Evolutionary conservation across 1,140 invertebrate species (phyloP).

Genomic region (Bombus polaris): DNA sequence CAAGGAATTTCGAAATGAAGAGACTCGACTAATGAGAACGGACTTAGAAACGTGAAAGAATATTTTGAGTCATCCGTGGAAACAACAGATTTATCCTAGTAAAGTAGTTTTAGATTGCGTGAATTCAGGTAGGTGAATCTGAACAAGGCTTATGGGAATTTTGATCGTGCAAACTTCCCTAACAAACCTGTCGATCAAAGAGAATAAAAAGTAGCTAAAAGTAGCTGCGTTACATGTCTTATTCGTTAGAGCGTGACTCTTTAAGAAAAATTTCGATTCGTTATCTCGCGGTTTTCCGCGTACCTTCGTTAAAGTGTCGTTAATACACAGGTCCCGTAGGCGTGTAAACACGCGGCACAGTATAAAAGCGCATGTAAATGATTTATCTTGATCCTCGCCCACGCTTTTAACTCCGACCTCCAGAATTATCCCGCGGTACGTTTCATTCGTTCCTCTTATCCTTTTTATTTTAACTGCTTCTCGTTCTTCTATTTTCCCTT

Average conservation of each 20-base stretch:
- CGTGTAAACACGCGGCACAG: slow-evolving; percentile 60
- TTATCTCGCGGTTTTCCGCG: slow-evolving; percentile 40
- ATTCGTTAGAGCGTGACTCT: slow-evolving; percentile 14
- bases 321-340: slow-evolving; percentile 50
- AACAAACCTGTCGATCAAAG: not conserved
- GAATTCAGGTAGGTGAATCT: not conserved
- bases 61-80: no score
- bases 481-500: not conserved
- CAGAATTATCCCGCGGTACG: slow-evolving; percentile 52
- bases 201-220: not conserved
- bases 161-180: not conserved
- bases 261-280: not conserved
- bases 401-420: slow-evolving; percentile 61
- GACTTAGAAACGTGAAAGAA: no score
- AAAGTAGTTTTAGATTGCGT: no score
- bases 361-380: slow-evolving; percentile 63
- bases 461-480: not conserved
- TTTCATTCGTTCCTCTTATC: slow-evolving; percentile 9
- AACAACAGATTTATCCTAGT: no score
- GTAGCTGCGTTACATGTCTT: not conserved
- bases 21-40: no score
- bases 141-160: not conserved
- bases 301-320: slow-evolving; percentile 36
- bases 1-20: no score
- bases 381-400: slow-evolving; percentile 63